Base-by-base conservation (phyloP, 2,797 vertebrate species). In the Acrocephalus scirpaceus region DNA sequence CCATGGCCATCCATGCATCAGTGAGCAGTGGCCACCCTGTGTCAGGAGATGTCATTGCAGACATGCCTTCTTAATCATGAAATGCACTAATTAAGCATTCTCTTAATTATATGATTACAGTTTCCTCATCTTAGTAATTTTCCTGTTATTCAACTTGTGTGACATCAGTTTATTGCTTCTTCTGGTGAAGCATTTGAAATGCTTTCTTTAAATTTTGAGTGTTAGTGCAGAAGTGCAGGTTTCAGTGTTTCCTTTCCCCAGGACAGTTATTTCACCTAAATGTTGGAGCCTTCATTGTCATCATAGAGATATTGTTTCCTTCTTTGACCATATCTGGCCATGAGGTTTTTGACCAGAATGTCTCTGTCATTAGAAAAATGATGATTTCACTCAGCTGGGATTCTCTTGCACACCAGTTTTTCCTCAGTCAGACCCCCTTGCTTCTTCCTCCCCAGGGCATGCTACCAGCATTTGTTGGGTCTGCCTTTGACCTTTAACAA, bases 31-130 rank as follows among this genome's bases (percentile, higher is more conserved):
- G 60, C 38, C 42, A 36, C 47, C 40, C 12, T 84, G 1, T 19
- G n/a, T 38, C 27, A 74, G 50, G 47, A 78, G 79, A 45, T 56
- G 7, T 86, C 92, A 78, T 86, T 95, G 83, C 93, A 94, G 97
- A 93, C 57, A n/a, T 50, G 5, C 32, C 50, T 96, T 94, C 54
- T 92, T 97, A 93, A 93, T 94, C 79, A 91, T 69, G 7, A 97
- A 96, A 91, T 86, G 74, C 62, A 21, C 78, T 97, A 94, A 97
- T 97, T 97, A 97, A 72, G 16, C 66, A 66, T 93, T 95, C 81
- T 92, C 71, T 93, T 97, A 97, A 98, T 97, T 95, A 96, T 53
- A 95, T 94, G 40, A 97, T 98, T 98, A 93, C 40, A 72, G 25
- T 95, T 96, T 96, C 93, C 64, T 96, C 86, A 70, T 67, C 95